phyloP scores from a whole-genome alignment of 1,140 invertebrate genomes.

The Phocides pigmalion region DNA sequence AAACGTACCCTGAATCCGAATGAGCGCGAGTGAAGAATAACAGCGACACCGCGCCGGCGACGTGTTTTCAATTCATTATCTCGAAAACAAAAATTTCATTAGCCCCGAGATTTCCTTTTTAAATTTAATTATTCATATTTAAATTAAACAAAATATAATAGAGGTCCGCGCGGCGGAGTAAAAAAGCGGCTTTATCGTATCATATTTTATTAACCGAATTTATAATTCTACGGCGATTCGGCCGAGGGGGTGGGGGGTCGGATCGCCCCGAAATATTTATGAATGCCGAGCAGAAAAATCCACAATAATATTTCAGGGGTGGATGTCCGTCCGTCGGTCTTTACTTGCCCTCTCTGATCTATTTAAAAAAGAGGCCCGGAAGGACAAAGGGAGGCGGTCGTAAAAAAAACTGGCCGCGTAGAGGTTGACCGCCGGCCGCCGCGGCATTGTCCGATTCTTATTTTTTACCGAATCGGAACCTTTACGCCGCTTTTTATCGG shows the following conservation, averaged over 20 bases:
- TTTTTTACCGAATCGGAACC: conserved; percentile 81
- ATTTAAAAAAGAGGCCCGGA: conserved; percentile 82
- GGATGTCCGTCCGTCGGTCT: conserved; percentile 69
- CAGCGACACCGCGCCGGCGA: conserved; percentile 65
- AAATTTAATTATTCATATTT: conserved; percentile 83
- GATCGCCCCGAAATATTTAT: conserved; percentile 77
- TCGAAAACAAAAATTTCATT: conserved; percentile 83
- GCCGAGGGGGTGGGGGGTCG: conserved; percentile 40
- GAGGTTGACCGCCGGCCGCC: conserved; percentile 61
- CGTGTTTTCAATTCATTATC: conserved; percentile 84
- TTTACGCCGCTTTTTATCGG: conserved; percentile 78
- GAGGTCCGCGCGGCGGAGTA: conserved; percentile 67
- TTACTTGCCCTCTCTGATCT: conserved; percentile 80
- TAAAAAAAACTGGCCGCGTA: conserved; percentile 81
- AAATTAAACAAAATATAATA: conserved; percentile 84
- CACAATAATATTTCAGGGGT: conserved; percentile 83
- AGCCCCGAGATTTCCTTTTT: conserved; percentile 81
- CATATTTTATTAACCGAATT: conserved; percentile 83
- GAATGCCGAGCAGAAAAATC: conserved; percentile 80
- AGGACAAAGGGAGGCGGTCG: conserved; percentile 78
- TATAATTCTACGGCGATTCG: conserved; percentile 80
- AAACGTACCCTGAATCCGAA: conserved; percentile 73
- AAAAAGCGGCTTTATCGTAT: conserved; percentile 81
- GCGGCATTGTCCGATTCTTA: conserved; percentile 80
- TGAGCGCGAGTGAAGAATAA: conserved; percentile 78